Evolutionary conservation across 2,888 invertebrate genomes (phyloP), one percentile per base, ranked within the genome.

Genomic region (Pinctada fucata): DNA sequence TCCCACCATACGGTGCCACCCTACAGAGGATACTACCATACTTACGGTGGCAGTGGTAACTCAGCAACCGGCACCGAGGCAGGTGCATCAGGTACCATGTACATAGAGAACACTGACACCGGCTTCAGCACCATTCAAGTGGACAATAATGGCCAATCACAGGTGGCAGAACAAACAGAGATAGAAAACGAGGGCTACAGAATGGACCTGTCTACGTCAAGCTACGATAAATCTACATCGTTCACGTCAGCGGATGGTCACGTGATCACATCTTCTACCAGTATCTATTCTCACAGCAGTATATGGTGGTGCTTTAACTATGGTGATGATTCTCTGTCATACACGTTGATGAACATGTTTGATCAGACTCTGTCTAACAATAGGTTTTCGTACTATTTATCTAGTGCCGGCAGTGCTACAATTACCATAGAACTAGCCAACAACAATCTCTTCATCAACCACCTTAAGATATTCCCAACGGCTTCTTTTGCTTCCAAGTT

Each of bases 61-160:
- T 31, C 81, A 1, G 80, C 80, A 3, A 79, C 79, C 31, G 76
- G 77, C n/a, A 82, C 88, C 3, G 89, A 88, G 76, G 82, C 88
- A 31, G 89, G 88, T 8, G 87, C 88, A 0, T 85, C 88, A 1
- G 89, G 89, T 4, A 88, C 88, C 2, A 84, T 81, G 5, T 86
- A 79, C 72, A 79, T 88, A 3, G 70, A 82, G n/a, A 84, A 88
- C 71, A 65, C 76, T 47, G 63, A 79, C 31, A 82, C 83, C 31
- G 69, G 76, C 2, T 80, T 79, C 70, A 81, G 80, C 2, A 83
- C 83, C 47, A 77, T 89, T 49, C 78, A 75, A n/a, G 87, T 88
- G 4, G 84, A 88, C 81, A 89, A 89, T 75, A 79, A 83, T 70
- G 81, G 82, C 6, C 83, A 84, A 49, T 47, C 74, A 31, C 84